Evolutionary conservation across 2,113 vertebrate genomes (phyloP).

Genomic region (Pantherophis guttatus): DNA sequence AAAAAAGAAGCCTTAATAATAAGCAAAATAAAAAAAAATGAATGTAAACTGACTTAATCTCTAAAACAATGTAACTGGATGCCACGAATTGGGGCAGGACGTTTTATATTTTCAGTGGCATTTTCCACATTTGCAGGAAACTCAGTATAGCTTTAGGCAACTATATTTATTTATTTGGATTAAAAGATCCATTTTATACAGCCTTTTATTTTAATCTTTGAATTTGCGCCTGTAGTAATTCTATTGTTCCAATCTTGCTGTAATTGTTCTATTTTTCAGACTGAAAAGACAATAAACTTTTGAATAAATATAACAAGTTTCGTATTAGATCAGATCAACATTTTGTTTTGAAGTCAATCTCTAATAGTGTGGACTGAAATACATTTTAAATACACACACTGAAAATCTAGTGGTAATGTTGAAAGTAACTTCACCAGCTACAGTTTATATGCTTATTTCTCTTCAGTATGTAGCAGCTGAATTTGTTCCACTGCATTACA

Average conservation of each 20-base stretch:
- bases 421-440: neutral
- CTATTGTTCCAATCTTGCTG: neutral
- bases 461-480: neutral
- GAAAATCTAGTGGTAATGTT: neutral
- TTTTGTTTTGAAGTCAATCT: neutral
- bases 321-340: neutral
- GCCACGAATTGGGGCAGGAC: neutral
- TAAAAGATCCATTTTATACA: neutral
- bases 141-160: neutral
- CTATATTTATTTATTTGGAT: neutral
- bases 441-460: neutral
- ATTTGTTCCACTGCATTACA: neutral
- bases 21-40: neutral
- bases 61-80: neutral
- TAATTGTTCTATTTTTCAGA: neutral
- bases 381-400: neutral
- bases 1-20: neutral
- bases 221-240: neutral
- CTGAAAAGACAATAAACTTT: neutral
- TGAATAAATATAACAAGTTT: neutral
- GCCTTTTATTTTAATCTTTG: neutral
- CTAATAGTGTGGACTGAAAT: neutral
- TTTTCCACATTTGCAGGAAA: neutral
- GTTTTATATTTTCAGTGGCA: neutral
- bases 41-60: neutral